Evolutionary conservation across 2,113 vertebrate genomes (phyloP).

Genomic region (Pluvialis apricaria): DNA sequence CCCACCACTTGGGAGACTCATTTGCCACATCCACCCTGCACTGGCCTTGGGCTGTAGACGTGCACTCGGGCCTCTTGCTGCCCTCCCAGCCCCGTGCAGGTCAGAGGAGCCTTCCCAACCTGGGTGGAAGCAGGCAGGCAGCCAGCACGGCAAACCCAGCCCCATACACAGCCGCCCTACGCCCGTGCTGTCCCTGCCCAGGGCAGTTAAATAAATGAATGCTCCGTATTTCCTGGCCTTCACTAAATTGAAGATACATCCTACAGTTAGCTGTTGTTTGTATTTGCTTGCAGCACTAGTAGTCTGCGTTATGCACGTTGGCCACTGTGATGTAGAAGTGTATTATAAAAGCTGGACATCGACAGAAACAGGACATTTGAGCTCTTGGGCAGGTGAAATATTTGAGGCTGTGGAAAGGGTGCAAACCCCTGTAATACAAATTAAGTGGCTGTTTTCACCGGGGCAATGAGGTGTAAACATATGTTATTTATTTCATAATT

Average conservation of each 20-base stretch:
- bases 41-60: not conserved
- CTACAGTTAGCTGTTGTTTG: not conserved
- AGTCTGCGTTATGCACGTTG: not conserved
- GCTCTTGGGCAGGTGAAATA: not conserved
- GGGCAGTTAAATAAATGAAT: not conserved
- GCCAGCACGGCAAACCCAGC: not conserved
- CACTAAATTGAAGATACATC: not conserved
- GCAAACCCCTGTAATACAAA: not conserved
- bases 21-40: not conserved
- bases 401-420: not conserved
- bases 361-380: not conserved
- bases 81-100: not conserved
- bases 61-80: rapidly evolving
- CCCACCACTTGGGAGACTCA: not conserved
- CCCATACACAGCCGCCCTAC: not conserved
- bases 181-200: not conserved
- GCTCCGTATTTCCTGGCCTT: not conserved
- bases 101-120: not conserved
- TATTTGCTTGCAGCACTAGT: not conserved
- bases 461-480: not conserved
- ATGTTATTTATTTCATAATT: not conserved
- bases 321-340: not conserved
- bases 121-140: not conserved
- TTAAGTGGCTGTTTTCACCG: not conserved
- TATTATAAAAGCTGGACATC: not conserved